Percentiles rank a stretch among this genome's conserved stretches.
These are phyloP conservation scores for Laothoe populi DNA, from an alignment of 2,888 invertebrate species.

Conservation along the genomic window DNA sequence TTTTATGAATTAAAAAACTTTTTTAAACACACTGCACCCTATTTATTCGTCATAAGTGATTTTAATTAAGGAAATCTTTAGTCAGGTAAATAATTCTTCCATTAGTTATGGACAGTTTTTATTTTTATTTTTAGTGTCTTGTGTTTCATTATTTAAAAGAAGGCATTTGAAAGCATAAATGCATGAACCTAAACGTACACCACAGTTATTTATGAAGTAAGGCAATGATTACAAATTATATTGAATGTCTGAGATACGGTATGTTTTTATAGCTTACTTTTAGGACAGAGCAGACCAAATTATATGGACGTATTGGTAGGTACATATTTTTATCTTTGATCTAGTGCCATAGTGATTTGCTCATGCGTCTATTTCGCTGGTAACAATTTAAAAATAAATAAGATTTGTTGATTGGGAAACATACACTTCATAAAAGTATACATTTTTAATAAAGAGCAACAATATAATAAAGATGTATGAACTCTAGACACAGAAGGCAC, in stretches of 20 bases:
- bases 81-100: too few relatives aligned
- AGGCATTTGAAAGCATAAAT: not conserved
- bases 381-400: not conserved
- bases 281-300: not conserved
- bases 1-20: too few relatives aligned
- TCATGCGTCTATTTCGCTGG: not conserved
- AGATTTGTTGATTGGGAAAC: not conserved
- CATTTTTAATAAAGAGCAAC: not conserved
- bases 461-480: constrained; percentile 28
- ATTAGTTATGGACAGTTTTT: too few relatives aligned
- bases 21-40: constrained; percentile 6
- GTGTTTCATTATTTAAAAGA: too few relatives aligned
- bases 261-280: not conserved
- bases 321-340: not conserved
- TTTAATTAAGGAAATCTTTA: too few relatives aligned
- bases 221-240: not conserved
- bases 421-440: not conserved
- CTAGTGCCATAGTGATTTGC: not conserved
- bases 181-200: not conserved
- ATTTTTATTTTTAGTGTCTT: too few relatives aligned
- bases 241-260: not conserved
- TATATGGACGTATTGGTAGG: not conserved
- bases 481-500: constrained; percentile 18
- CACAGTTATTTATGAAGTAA: not conserved
- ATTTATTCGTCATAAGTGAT: not conserved